Evolutionary conservation across 2,113 vertebrate genomes (phyloP).

Genomic region (Axis porcinus): DNA sequence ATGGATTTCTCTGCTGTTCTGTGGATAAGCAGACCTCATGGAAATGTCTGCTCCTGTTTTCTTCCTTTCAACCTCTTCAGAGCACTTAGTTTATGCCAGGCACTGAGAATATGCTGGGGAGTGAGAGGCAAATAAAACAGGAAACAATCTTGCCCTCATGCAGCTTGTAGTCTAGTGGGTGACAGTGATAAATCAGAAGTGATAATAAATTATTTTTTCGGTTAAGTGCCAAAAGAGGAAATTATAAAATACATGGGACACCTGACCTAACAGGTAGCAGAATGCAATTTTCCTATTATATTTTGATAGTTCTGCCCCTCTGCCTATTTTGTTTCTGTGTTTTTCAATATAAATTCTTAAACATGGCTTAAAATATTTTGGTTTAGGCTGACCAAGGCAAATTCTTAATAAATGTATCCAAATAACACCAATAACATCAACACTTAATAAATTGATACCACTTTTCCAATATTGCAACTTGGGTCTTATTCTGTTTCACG

Average conservation of each 20-base stretch:
- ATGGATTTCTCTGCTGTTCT: neutral
- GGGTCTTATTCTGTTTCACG: neutral
- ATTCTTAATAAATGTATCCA: neutral
- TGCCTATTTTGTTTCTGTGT: neutral
- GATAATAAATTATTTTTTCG: neutral
- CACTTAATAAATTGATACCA: neutral
- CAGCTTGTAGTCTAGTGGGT: neutral
- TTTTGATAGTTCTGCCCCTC: neutral
- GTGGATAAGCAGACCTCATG: neutral
- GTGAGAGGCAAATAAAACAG: neutral
- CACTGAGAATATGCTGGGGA: neutral
- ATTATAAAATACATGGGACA: neutral
- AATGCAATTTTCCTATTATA: neutral
- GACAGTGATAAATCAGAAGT: neutral
- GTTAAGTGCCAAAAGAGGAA: neutral
- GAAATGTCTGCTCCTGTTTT: neutral
- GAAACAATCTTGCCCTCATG: neutral
- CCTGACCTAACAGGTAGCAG: neutral
- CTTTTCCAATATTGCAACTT: neutral
- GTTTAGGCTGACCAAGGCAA: neutral
- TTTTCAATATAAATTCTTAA: neutral
- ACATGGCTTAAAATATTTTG: neutral
- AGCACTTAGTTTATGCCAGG: neutral
- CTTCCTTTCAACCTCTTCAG: neutral
- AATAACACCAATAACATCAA: neutral